phyloP scores from a whole-genome alignment of 1,140 invertebrate species.

The Diorhabda elongata region DNA sequence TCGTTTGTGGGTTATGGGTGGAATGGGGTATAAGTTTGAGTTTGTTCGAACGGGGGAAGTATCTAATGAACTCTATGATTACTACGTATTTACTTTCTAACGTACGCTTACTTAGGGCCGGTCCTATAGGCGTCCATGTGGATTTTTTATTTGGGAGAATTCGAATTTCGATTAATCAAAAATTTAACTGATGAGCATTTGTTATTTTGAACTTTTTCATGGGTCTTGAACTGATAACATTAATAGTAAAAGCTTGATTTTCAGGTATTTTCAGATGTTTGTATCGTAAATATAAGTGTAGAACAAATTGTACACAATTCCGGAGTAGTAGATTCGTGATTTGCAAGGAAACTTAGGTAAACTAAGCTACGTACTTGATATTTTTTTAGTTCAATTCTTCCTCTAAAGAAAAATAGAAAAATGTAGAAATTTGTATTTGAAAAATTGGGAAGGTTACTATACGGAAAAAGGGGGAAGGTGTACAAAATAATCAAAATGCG shows the following conservation, averaged over 20 bases:
- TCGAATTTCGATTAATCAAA: neutral
- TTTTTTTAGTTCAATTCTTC: too few relatives aligned
- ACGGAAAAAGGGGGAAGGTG: too few relatives aligned
- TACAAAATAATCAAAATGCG: too few relatives aligned
- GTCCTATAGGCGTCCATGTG: neutral
- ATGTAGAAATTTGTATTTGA: too few relatives aligned
- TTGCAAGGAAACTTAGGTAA: too few relatives aligned
- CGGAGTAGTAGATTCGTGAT: too few relatives aligned
- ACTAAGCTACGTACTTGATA: too few relatives aligned
- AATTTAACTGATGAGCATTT: neutral
- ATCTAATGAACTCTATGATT: conserved; percentile 43
- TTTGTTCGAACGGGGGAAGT: conserved; percentile 27
- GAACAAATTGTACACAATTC: too few relatives aligned
- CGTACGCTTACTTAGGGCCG: conserved; percentile 29
- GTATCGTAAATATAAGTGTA: too few relatives aligned
- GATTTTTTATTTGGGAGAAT: neutral
- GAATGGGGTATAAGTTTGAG: conserved; percentile 23
- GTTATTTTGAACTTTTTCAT: neutral
- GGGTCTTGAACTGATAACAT: neutral
- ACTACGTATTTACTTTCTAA: conserved; percentile 41
- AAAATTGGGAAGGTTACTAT: too few relatives aligned
- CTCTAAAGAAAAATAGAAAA: too few relatives aligned
- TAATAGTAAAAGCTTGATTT: neutral
- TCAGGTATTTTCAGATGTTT: too few relatives aligned
- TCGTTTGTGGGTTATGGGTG: conserved; percentile 1